Conservation (phyloP, 2,113 vertebrate species). For the Pluvianellus socialis region DNA sequence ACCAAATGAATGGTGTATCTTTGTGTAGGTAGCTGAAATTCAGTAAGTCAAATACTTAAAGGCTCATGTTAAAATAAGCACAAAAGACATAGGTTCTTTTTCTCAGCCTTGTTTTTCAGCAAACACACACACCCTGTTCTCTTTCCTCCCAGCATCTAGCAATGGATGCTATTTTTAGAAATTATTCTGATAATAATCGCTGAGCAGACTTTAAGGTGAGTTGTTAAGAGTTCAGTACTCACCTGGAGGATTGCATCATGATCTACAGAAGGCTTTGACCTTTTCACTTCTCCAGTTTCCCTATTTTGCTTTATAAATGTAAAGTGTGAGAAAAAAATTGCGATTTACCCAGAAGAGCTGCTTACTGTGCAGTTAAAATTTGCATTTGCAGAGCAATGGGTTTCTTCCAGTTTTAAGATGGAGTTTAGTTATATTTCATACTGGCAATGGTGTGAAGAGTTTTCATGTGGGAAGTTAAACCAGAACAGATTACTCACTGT, state of each 20-base stretch:
- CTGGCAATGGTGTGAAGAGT: not conserved
- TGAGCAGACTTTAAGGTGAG: not conserved
- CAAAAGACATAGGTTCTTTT: not conserved
- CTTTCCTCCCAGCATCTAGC: not conserved
- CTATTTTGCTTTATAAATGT: not conserved
- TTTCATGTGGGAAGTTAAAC: not conserved
- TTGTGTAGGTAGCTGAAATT: not conserved
- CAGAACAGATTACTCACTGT: not conserved
- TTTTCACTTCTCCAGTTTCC: not conserved
- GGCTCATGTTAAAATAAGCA: not conserved
- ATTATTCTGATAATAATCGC: conserved; percentile 16
- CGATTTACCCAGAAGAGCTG: not conserved
- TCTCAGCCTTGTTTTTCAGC: not conserved
- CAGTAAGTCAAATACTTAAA: not conserved
- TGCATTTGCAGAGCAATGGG: not conserved
- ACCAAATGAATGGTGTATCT: not conserved
- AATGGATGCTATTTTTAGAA: conserved; percentile 30
- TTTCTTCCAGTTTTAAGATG: not conserved
- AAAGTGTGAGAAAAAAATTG: fast-evolving
- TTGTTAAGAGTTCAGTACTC: not conserved
- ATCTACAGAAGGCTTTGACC: not conserved
- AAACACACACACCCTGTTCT: not conserved
- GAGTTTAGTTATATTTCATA: not conserved
- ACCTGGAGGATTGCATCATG: not conserved
- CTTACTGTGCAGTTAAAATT: not conserved